phyloP scores from a whole-genome alignment of 2,797 vertebrate species.

The Dryobates pubescens region DNA sequence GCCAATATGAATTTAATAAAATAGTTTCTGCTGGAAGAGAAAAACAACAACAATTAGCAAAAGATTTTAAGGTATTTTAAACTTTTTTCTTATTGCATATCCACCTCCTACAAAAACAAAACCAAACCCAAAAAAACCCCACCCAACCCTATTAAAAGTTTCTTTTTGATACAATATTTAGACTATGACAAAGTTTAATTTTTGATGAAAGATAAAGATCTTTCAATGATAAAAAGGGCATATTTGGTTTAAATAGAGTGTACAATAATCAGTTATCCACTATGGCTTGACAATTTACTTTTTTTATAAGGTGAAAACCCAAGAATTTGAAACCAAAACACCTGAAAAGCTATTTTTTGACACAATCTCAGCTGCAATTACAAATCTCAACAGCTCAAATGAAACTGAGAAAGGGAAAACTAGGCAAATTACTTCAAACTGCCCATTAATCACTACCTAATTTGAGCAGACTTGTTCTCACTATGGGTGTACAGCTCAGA shows the following conservation, averaged over 20 bases:
- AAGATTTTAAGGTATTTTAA: neutral
- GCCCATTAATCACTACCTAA: neutral
- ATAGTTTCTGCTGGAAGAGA: neutral
- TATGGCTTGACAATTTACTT: neutral
- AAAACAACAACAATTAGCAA: neutral
- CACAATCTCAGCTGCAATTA: neutral
- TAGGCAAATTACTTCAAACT: neutral
- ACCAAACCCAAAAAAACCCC: neutral
- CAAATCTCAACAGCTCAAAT: neutral
- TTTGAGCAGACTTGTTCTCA: neutral
- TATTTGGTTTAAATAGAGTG: neutral
- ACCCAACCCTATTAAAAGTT: accelerated
- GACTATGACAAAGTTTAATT: neutral
- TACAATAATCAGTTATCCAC: neutral
- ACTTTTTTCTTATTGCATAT: neutral
- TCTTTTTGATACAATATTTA: neutral
- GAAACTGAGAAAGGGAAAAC: neutral
- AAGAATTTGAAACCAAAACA: neutral
- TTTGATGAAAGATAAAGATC: neutral
- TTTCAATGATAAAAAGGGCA: neutral
- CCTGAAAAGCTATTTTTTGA: neutral
- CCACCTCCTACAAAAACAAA: too few relatives aligned
- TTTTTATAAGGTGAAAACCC: neutral
- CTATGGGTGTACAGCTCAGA: neutral
- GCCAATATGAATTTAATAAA: neutral